Evolutionary conservation across 53 echinoderm and acorn worm species (phyloP).

Genomic region (Henricia sp.): DNA sequence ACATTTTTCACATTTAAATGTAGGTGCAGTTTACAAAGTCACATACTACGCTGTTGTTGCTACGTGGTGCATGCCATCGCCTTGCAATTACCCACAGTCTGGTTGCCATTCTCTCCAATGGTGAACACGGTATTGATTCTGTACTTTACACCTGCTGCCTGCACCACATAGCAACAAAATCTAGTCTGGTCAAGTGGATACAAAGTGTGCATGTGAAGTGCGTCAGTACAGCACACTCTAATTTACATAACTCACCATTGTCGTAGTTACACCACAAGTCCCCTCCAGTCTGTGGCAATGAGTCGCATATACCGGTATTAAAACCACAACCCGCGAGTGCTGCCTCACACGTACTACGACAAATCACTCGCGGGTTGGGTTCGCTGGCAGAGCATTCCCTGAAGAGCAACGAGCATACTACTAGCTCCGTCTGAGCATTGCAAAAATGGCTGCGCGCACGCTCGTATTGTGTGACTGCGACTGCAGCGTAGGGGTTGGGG

Average conservation of each 20-base stretch:
- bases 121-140: too few relatives aligned
- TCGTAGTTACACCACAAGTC: conserved; percentile 27
- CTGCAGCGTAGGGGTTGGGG: conserved; percentile 50
- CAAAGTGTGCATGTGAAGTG: too few relatives aligned
- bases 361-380: conserved; percentile 53
- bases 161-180: too few relatives aligned
- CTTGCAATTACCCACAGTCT: too few relatives aligned
- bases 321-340: conserved; percentile 48
- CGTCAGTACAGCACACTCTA: too few relatives aligned
- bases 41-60: too few relatives aligned
- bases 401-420: conserved; percentile 57
- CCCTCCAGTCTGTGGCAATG: conserved; percentile 19
- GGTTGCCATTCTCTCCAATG: too few relatives aligned
- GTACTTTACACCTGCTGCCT: too few relatives aligned
- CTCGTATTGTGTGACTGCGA: conserved; percentile 24
- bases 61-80: too few relatives aligned
- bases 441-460: conserved; percentile 47
- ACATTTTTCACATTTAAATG: too few relatives aligned
- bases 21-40: too few relatives aligned
- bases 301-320: neutral
- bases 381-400: conserved; percentile 64
- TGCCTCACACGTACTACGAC: conserved; percentile 60
- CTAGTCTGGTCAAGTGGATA: too few relatives aligned
- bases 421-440: conserved; percentile 16
- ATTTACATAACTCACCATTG: conserved; percentile 31